A percentile compares a stretch with the other conserved stretches of the same genome.
phyloP scores from a whole-genome alignment of 2,888 invertebrate genomes.

The Rhimphoctona megacephalus region DNA sequence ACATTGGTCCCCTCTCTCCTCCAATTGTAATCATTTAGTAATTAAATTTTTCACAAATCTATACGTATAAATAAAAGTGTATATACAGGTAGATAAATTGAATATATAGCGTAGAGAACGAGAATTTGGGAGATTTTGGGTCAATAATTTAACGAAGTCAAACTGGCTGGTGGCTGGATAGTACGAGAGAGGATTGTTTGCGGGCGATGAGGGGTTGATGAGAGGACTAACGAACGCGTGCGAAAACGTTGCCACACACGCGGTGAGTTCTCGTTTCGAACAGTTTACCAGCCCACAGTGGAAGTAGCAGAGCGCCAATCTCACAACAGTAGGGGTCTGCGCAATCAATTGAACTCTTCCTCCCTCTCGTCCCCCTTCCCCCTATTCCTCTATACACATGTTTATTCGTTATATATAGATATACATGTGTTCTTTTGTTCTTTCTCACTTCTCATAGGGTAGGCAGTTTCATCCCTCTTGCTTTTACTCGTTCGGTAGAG shows the following conservation, averaged over 20 bases:
- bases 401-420: background rate
- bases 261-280: constrained; percentile 56
- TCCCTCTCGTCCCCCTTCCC: background rate
- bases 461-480: constrained; percentile 33
- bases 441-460: constrained; percentile 34
- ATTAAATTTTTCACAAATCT: background rate
- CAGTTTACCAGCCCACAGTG: constrained; percentile 54
- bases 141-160: constrained; percentile 66
- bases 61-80: background rate
- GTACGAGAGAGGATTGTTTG: constrained; percentile 23
- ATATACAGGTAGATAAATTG: background rate
- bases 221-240: constrained; percentile 66
- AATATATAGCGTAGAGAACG: constrained; percentile 3
- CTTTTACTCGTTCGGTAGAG: constrained; percentile 36
- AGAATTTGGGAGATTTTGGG: constrained; percentile 52
- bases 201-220: constrained; percentile 29
- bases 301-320: constrained; percentile 33
- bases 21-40: background rate
- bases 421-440: background rate
- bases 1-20: background rate
- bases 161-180: constrained; percentile 52
- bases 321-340: constrained; percentile 54
- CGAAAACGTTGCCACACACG: constrained; percentile 58
- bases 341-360: constrained; percentile 62
- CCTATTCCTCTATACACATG: constrained; percentile 3